A percentile compares a stretch with the other conserved stretches of the same genome.
Conservation (phyloP, 1,140 invertebrate species). For the Calephelis nemesis region DNA sequence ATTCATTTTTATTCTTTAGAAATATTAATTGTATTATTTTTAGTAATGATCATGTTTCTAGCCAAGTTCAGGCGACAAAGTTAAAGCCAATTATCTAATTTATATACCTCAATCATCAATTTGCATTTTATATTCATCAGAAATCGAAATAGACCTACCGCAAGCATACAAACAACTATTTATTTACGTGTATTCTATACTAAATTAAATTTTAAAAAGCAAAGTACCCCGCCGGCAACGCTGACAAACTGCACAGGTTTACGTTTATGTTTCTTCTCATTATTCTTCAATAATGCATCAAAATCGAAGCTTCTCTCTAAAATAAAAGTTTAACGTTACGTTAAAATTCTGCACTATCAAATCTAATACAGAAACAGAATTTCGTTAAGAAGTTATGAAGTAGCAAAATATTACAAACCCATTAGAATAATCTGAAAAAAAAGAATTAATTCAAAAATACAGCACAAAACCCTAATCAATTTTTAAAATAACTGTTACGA, state of each 20-base stretch:
- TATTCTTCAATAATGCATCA: constrained; percentile 44
- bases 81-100: too few relatives aligned
- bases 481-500: constrained; percentile 26
- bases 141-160: constrained; percentile 28
- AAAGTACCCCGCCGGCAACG: constrained; percentile 57
- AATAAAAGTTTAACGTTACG: constrained; percentile 27
- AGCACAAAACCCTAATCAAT: constrained; percentile 9
- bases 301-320: constrained; percentile 61
- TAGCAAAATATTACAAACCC: constrained; percentile 40
- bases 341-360: neutral
- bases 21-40: too few relatives aligned
- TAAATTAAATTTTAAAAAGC: constrained; percentile 15
- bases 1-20: too few relatives aligned
- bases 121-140: too few relatives aligned
- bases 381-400: neutral
- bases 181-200: neutral
- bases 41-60: too few relatives aligned
- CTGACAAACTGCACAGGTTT: constrained; percentile 56
- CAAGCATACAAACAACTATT: constrained; percentile 35
- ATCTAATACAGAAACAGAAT: neutral
- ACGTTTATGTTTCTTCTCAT: constrained; percentile 58
- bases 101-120: too few relatives aligned
- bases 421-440: constrained; percentile 35
- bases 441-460: neutral
- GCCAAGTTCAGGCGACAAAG: too few relatives aligned